Percentiles rank a stretch among this genome's conserved stretches.
Conservation (phyloP, 2,113 vertebrate species). For the Tachysurus vachellii region DNA sequence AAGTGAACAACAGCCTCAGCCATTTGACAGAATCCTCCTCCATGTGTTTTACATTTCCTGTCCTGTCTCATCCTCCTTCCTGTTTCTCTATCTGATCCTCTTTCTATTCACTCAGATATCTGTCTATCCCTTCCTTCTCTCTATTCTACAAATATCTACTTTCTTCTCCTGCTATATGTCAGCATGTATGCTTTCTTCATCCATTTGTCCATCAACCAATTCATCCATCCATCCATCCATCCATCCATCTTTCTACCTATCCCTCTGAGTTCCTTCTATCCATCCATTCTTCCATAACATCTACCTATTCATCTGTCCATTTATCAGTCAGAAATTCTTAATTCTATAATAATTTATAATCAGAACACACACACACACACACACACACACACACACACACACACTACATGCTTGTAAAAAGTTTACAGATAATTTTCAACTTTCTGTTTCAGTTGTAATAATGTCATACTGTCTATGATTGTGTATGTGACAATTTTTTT, state of each 20-base stretch:
- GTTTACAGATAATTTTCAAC: too few relatives aligned
- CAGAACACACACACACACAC: not conserved
- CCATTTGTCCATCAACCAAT: not conserved
- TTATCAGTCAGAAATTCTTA: too few relatives aligned
- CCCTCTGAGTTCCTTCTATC: not conserved
- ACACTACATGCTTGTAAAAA: not conserved
- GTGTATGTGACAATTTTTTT: too few relatives aligned
- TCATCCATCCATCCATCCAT: not conserved
- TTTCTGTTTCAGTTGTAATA: too few relatives aligned
- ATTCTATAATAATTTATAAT: not conserved
- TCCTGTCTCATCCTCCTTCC: not conserved
- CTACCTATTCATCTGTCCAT: not conserved
- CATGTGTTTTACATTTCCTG: not conserved
- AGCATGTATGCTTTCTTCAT: too few relatives aligned
- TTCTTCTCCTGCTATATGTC: not conserved
- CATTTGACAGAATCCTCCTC: not conserved
- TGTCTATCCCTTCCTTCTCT: not conserved
- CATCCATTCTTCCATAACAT: not conserved
- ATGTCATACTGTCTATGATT: too few relatives aligned
- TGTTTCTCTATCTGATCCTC: not conserved
- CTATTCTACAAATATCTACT: not conserved
- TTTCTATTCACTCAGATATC: not conserved
- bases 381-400: too few relatives aligned
- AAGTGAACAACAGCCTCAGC: not conserved
- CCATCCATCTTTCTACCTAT: not conserved